Percentiles rank a stretch among this genome's conserved stretches.
Evolutionary conservation across 2,113 vertebrate genomes (phyloP).

Genomic region (Scomber colias): DNA sequence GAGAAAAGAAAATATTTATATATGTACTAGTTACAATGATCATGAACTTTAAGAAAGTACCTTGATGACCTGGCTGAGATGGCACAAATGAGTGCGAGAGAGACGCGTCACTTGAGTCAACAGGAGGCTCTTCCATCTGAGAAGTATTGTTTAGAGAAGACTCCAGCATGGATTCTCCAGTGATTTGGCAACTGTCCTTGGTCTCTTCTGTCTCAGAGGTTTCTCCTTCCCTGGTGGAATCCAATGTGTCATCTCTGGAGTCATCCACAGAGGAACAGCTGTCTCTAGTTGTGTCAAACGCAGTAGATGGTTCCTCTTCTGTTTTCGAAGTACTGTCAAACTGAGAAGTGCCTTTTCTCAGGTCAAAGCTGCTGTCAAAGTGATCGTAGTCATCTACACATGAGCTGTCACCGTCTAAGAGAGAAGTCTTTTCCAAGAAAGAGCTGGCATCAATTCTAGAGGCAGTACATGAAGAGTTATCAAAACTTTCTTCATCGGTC

Average conservation of each 20-base stretch:
- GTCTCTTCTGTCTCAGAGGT: conserved; percentile 59
- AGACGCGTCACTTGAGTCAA: conserved; percentile 42
- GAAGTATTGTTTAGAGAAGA: conserved; percentile 71
- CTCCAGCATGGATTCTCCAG: conserved; percentile 62
- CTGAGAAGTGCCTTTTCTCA: conserved; percentile 51
- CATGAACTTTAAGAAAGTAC: conserved; percentile 35
- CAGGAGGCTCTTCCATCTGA: conserved; percentile 54
- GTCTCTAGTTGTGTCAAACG: conserved; percentile 58
- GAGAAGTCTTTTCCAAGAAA: conserved; percentile 57
- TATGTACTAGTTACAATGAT: background rate
- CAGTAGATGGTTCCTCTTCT: conserved; percentile 50
- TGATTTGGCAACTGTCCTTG: conserved; percentile 47
- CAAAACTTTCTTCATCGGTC: conserved; percentile 55
- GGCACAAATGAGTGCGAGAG: conserved; percentile 14
- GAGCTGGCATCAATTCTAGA: conserved; percentile 51
- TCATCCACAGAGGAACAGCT: conserved; percentile 51
- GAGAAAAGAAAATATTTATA: background rate
- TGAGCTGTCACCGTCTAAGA: conserved; percentile 35
- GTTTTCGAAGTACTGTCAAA: conserved; percentile 42
- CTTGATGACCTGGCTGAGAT: conserved; percentile 45
- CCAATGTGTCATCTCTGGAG: conserved; percentile 61
- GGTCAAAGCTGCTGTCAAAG: conserved; percentile 56
- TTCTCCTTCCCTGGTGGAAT: conserved; percentile 58
- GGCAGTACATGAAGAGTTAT: conserved; percentile 35
- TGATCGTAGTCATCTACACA: conserved; percentile 45